Conservation (phyloP, 2,888 invertebrate genomes). For the Platerodrilus igneus region DNA sequence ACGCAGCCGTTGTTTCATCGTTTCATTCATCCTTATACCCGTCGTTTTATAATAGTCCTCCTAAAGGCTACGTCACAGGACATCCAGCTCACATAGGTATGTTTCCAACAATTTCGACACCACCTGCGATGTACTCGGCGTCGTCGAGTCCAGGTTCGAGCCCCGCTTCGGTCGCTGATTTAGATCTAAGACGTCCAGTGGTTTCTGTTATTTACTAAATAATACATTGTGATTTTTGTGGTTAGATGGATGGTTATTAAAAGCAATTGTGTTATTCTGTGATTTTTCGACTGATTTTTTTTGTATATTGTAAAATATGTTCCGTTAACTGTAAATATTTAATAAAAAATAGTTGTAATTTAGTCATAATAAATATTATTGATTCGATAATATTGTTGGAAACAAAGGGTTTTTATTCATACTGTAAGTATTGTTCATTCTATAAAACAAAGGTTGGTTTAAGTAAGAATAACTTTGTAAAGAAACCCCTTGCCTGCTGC, state of each 20-base stretch:
- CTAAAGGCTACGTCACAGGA: conserved; percentile 51
- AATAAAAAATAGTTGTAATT: no score
- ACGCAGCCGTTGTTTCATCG: conserved; percentile 63
- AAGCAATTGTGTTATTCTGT: conserved; percentile 23
- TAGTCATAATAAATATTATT: no score
- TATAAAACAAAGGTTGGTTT: no score
- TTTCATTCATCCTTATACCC: conserved; percentile 69
- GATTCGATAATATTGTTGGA: no score
- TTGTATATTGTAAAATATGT: conserved; percentile 20
- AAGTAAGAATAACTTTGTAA: no score
- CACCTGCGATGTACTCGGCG: conserved; percentile 46
- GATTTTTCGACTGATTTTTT: conserved; percentile 28
- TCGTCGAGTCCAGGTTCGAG: conserved; percentile 47
- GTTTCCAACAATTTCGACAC: conserved; percentile 45
- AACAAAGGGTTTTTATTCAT: no score
- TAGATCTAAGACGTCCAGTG: conserved; percentile 61
- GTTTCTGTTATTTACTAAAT: conserved; percentile 66
- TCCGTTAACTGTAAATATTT: no score
- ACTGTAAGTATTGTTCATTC: no score
- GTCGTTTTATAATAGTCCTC: conserved; percentile 54
- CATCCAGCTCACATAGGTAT: conserved; percentile 54
- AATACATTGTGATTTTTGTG: no score
- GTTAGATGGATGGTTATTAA: no score
- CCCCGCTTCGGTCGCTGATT: conserved; percentile 43
- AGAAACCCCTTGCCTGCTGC: no score